Base-by-base conservation (phyloP, 2,797 vertebrate species). In the Molothrus ater region DNA sequence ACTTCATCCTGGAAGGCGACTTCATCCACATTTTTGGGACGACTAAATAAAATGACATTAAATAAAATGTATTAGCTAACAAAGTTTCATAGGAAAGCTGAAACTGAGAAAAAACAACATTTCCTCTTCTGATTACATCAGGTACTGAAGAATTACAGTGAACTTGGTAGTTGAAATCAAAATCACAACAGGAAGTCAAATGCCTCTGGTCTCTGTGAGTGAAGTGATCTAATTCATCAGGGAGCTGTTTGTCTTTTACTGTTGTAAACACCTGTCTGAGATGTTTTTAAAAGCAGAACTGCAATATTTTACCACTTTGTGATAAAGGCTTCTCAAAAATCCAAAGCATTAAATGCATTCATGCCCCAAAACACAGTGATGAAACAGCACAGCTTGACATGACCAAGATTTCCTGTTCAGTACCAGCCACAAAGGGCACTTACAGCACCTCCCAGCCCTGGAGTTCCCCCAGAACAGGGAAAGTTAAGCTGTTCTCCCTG, bases 1-100 rank as follows among this genome's bases (percentile, higher is more conserved):
- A 99, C 99, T 97, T 99, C 99, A 72, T 99, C 99, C 96, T 99
- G 99, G 96, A 98, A 99, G n/a, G 99, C 99, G 2, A 99, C 99
- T 85, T 99, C 99, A 97, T 99, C 98, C 53, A 99, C 98, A 79
- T 98, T 99, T 97, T 99, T 99, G 8, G 99, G 99, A 38, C 99
- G 98, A 96, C 99, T 99, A 96, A 60, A 72, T 3, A 48, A 68
- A 93, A 91, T 57, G 18, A 54, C n/a, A 90, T 70, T 17, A 87
- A 54, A 38, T 34, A 45, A n/a, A 65, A 57, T 64, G 40, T 32
- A 36, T 76, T 51, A 87, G 25, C 7, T 17, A 56, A 29, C 12
- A 16, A 47, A 34, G 7, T 36, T 90, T 65, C 24, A 63, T 10
- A 54, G 22, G 6, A 68, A 75, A 84, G 32, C 0, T 26, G 5